These are phyloP conservation scores for Microctenopoma stevenorrisi DNA, from an alignment of 2,797 vertebrate species.

Conservation along the genomic window DNA sequence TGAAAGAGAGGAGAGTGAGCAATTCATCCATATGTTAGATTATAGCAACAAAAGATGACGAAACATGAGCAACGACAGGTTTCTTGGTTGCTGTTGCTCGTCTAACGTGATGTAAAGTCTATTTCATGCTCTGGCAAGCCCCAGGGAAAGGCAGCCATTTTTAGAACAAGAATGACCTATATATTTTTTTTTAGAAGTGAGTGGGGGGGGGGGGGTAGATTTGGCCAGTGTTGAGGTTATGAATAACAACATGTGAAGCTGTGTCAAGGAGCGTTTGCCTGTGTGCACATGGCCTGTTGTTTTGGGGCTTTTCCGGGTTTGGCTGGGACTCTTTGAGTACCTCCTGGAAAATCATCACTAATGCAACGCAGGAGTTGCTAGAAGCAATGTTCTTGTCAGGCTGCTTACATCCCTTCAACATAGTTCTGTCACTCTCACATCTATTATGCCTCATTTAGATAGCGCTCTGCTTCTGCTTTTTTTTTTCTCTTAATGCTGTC, in stretches of 20 bases:
- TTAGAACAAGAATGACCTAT: constrained; percentile 80
- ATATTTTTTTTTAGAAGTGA: constrained; percentile 56
- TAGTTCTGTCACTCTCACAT: constrained; percentile 73
- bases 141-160: constrained; percentile 70
- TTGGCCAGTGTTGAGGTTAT: constrained; percentile 61
- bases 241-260: constrained; percentile 58
- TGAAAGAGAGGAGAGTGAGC: constrained; percentile 40
- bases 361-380: constrained; percentile 75
- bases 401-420: constrained; percentile 70
- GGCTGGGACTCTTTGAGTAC: constrained; percentile 59
- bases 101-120: constrained; percentile 83
- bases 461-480: constrained; percentile 35
- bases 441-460: constrained; percentile 74
- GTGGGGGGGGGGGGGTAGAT: constrained; percentile 40
- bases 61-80: constrained; percentile 69
- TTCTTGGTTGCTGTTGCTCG: constrained; percentile 65
- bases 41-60: constrained; percentile 68
- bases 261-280: constrained; percentile 18
- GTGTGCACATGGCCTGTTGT: constrained; percentile 55
- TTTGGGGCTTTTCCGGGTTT: constrained; percentile 68
- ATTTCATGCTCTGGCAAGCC: constrained; percentile 82
- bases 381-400: constrained; percentile 74
- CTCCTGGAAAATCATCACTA: constrained; percentile 80
- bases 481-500: constrained; percentile 22
- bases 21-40: constrained; percentile 70